Conservation (phyloP, 1,140 invertebrate genomes). For the Bacillus rossius region DNA sequence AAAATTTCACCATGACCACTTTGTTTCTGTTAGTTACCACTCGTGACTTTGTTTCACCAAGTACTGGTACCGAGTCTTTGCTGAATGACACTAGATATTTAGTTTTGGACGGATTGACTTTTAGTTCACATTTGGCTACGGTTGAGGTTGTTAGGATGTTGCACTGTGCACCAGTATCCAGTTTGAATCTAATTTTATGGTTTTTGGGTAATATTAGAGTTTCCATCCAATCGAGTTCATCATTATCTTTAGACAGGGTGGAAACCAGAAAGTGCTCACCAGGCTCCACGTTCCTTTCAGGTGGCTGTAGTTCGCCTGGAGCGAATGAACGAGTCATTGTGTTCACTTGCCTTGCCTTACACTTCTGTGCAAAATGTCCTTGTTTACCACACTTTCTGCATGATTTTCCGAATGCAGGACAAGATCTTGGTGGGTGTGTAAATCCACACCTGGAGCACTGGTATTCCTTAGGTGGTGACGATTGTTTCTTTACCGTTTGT, state of each 20-base stretch:
- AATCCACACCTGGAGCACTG: not conserved
- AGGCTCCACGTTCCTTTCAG: too few species aligned
- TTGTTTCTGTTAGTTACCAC: not conserved
- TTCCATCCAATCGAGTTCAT: not conserved
- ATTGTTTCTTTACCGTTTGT: too few species aligned
- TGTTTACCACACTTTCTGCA: constrained; percentile 1
- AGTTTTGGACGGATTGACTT: not conserved
- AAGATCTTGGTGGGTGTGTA: not conserved
- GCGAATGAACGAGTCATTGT: too few species aligned
- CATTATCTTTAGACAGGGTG: too few species aligned
- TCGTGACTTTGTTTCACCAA: not conserved
- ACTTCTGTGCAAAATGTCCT: constrained; percentile 4
- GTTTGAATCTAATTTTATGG: not conserved
- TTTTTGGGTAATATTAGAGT: not conserved
- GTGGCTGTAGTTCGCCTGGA: too few species aligned
- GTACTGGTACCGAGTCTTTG: not conserved
- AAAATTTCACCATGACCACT: not conserved
- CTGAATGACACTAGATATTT: not conserved
- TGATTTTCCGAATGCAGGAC: not conserved
- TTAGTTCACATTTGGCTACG: not conserved
- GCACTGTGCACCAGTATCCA: not conserved
- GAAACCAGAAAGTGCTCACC: too few species aligned
- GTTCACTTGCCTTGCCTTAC: not conserved
- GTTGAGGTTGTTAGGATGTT: not conserved
- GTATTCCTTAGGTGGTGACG: too few species aligned